A percentile compares a stretch with the other conserved stretches of the same genome.
Evolutionary conservation across 2,113 vertebrate species (phyloP).

Genomic region (Varanus komodoensis): DNA sequence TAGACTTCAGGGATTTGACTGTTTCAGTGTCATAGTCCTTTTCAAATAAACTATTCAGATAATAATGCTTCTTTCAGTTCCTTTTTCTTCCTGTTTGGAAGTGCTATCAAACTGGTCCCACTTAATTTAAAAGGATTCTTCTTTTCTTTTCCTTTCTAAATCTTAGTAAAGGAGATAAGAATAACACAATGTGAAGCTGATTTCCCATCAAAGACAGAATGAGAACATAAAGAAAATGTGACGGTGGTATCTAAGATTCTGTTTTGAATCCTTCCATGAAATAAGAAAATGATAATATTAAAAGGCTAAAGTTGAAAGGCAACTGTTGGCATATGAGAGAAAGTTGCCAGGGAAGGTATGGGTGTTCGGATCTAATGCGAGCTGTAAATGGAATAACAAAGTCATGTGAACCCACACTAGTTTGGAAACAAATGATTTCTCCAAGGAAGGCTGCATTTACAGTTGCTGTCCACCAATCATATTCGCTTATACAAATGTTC

Average conservation of each 20-base stretch:
- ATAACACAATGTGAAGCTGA: conserved; percentile 69
- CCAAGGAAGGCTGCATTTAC: conserved; percentile 57
- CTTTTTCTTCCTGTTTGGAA: conserved; percentile 34
- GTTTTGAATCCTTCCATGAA: conserved; percentile 64
- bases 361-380: conserved; percentile 68
- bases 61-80: conserved; percentile 49
- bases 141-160: conserved; percentile 62
- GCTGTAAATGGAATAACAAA: conserved; percentile 62
- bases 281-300: conserved; percentile 68
- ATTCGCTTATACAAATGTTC: conserved; percentile 30
- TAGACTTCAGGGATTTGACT: conserved; percentile 63
- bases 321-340: conserved; percentile 52
- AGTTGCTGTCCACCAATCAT: conserved; percentile 49
- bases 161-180: conserved; percentile 61
- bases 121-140: conserved; percentile 70
- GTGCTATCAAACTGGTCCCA: conserved; percentile 52
- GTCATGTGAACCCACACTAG: conserved; percentile 52
- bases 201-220: conserved; percentile 69
- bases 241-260: conserved; percentile 35
- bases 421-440: conserved; percentile 69
- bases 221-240: conserved; percentile 65
- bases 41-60: conserved; percentile 67
- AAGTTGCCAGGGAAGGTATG: conserved; percentile 42
- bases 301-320: conserved; percentile 64
- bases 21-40: conserved; percentile 42